Evolutionary conservation across 1,140 invertebrate genomes (phyloP).

Genomic region (Pseudomyrmex gracilis): DNA sequence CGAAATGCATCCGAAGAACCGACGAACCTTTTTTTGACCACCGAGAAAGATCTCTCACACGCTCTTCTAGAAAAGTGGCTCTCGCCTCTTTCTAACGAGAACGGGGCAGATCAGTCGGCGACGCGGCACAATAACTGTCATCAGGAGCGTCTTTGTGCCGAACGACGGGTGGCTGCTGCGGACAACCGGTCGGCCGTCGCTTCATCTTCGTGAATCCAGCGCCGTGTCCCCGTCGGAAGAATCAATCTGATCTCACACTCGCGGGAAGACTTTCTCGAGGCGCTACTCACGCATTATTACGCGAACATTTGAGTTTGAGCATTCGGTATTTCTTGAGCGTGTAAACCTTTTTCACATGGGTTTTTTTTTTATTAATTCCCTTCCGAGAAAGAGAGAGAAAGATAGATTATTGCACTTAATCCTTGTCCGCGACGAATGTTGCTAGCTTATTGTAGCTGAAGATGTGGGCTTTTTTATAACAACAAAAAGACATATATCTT

Average conservation of each 20-base stretch:
- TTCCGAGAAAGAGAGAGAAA: too few species aligned
- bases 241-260: neutral
- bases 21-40: slow-evolving; percentile 72
- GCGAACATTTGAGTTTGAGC: too few species aligned
- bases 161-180: slow-evolving; percentile 78
- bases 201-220: slow-evolving; percentile 71
- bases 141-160: slow-evolving; percentile 80
- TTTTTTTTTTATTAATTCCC: too few species aligned
- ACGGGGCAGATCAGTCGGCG: slow-evolving; percentile 63
- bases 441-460: too few species aligned
- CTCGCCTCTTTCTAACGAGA: slow-evolving; percentile 69
- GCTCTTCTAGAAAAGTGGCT: slow-evolving; percentile 53
- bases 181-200: slow-evolving; percentile 75
- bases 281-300: too few species aligned
- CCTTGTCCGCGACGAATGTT: neutral
- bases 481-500: too few species aligned
- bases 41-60: slow-evolving; percentile 75
- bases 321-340: too few species aligned
- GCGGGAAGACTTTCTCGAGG: neutral
- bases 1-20: slow-evolving; percentile 22
- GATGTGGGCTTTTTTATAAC: too few species aligned
- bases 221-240: slow-evolving; percentile 14
- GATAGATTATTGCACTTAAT: slow-evolving; percentile 31
- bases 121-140: slow-evolving; percentile 80
- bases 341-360: too few species aligned